Conservation (phyloP, 30 jellyfish, hydroid and myxozoan genomes). For the Mastigias papua region DNA sequence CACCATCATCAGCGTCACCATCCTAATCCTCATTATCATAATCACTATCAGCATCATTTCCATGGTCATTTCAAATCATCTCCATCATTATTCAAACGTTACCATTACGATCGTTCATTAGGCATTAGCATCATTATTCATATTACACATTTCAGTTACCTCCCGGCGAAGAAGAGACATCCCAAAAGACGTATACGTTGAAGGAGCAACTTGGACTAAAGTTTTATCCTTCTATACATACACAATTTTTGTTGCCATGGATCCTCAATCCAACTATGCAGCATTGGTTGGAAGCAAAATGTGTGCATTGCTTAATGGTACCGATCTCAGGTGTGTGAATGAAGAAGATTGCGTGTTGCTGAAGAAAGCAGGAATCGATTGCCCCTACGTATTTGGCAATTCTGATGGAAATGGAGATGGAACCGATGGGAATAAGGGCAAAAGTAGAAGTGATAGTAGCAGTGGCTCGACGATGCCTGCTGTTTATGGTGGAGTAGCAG, state of each 20-base stretch:
- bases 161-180: slow-evolving; percentile 45
- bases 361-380: slow-evolving; percentile 45
- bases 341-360: slow-evolving; percentile 73
- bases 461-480: slow-evolving; percentile 50
- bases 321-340: slow-evolving; percentile 78
- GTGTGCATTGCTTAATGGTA: slow-evolving; percentile 65
- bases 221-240: slow-evolving; percentile 49
- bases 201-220: slow-evolving; percentile 44
- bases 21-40: neutral
- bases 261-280: slow-evolving; percentile 33
- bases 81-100: neutral
- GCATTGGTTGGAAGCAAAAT: slow-evolving; percentile 44
- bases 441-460: slow-evolving; percentile 1
- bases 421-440: slow-evolving; percentile 47
- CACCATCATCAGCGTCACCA: neutral
- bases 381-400: slow-evolving; percentile 63
- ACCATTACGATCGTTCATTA: neutral
- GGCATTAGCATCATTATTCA: neutral
- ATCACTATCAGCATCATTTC: neutral
- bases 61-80: neutral
- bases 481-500: slow-evolving; percentile 46
- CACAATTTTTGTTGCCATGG: slow-evolving; percentile 71
- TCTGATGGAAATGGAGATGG: slow-evolving; percentile 11
- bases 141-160: neutral
- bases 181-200: slow-evolving; percentile 76